Evolutionary conservation across 2,113 vertebrate species (phyloP), one percentile per base, ranked within the genome.

Genomic region (Psittacara wagleri): DNA sequence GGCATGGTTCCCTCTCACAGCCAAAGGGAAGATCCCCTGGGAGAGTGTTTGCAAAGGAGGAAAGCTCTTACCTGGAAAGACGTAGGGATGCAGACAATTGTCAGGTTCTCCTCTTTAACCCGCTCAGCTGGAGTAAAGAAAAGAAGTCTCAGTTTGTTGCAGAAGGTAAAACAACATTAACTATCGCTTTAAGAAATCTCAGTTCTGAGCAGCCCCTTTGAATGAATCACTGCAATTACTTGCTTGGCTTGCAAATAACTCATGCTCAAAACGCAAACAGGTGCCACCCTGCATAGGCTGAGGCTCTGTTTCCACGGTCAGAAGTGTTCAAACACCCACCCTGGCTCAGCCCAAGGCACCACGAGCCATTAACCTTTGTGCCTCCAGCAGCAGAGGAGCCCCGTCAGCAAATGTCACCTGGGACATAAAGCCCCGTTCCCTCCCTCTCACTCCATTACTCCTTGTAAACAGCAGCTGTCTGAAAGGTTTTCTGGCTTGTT

Each of bases 61-160:
- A 54, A 79, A 69, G 37, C 3, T 0, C 73, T 84, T 72, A 99
- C 99, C 99, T 99, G 99, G 94, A 99, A 99, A 59, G 99, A 99
- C 0, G 99, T 99, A 28, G 99, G 99, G 44, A 99, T 98, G 64
- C 99, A 99, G 89, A 99, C 97, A 8, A 99, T 97, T 54, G 98
- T 98, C 95, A 99, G 98, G 54, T 99, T 99, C 97, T 99, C 99
- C 78, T 99, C 96, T n/a, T 98, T 98, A 39, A 99, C 99, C 93
- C 99, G 92, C 94, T 99, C 99, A 24, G 99, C 99, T 99, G 98
- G 22, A 96, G 48, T 46, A 85, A 83, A 41, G 57, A 87, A 75
- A 96, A 94, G 51, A 86, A 66, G 37, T 16, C 29, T 69, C 8
- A 0, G 22, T 81, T 72, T 16, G 1, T 25, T 43, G 63, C 35